These are phyloP conservation scores for Cataglyphis albicans DNA, from an alignment of 2,888 invertebrate genomes.

Conservation along the genomic window DNA sequence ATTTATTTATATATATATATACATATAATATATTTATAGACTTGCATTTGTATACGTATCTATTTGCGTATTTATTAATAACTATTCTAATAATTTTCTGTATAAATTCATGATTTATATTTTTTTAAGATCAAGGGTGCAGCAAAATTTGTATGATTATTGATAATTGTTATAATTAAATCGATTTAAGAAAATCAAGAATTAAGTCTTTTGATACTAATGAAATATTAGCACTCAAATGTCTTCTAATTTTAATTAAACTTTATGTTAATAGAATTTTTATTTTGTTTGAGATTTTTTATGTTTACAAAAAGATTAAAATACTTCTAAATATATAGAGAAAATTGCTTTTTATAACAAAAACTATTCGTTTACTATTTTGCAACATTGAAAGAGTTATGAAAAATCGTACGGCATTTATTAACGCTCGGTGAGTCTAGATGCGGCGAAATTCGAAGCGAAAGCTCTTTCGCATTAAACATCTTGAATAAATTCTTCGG, in stretches of 20 bases:
- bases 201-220: neutral
- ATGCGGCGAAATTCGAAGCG: slow-evolving; percentile 22
- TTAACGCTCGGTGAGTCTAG: slow-evolving; percentile 7
- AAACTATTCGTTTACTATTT: neutral
- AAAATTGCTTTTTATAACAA: neutral
- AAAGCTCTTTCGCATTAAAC: slow-evolving; percentile 31
- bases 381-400: neutral
- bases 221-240: neutral
- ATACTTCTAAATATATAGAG: neutral
- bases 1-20: neutral
- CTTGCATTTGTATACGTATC: neutral
- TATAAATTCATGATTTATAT: neutral
- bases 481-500: slow-evolving; percentile 55
- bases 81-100: neutral
- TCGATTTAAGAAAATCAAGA: neutral
- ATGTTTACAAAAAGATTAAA: neutral
- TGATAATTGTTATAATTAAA: neutral
- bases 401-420: neutral
- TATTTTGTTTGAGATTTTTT: neutral
- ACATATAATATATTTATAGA: neutral
- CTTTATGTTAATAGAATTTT: neutral
- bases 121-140: neutral
- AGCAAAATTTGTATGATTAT: neutral
- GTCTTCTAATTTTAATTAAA: slow-evolving; percentile 10
- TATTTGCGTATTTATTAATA: neutral